These are phyloP conservation scores for Eueides isabella DNA, from an alignment of 1,140 invertebrate genomes.

Conservation along the genomic window DNA sequence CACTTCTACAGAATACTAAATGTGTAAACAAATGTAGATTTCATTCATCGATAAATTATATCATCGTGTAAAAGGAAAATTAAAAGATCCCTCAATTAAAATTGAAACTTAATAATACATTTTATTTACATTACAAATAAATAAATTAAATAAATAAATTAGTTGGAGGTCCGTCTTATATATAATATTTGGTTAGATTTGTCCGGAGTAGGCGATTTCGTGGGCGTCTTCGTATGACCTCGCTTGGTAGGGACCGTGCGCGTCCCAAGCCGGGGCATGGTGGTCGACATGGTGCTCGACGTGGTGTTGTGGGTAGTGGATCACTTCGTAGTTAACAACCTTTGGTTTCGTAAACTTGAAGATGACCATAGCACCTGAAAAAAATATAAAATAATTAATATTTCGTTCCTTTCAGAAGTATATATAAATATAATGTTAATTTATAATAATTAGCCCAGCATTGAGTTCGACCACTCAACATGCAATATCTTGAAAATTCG, in stretches of 20 bases:
- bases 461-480: too few relatives aligned
- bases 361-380: conserved; percentile 88
- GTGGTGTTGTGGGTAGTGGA: conserved; percentile 91
- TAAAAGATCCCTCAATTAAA: conserved; percentile 53
- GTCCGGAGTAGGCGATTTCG: conserved; percentile 86
- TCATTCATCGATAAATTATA: neutral
- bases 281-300: conserved; percentile 85
- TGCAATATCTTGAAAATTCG: too few relatives aligned
- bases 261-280: conserved; percentile 78
- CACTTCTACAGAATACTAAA: conserved; percentile 11
- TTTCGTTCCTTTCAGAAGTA: neutral
- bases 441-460: too few relatives aligned
- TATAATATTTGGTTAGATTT: conserved; percentile 71
- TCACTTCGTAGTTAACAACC: conserved; percentile 91
- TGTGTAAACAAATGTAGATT: conserved; percentile 1
- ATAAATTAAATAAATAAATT: conserved; percentile 80
- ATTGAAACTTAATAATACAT: conserved; percentile 70
- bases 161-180: conserved; percentile 71
- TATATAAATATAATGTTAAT: neutral
- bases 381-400: conserved; percentile 14
- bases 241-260: conserved; percentile 84
- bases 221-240: conserved; percentile 83
- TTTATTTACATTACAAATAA: conserved; percentile 78
- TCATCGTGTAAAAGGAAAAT: neutral
- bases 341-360: conserved; percentile 93